Base-by-base conservation (phyloP, 2,113 vertebrate genomes). In the Bambusicola thoracicus region DNA sequence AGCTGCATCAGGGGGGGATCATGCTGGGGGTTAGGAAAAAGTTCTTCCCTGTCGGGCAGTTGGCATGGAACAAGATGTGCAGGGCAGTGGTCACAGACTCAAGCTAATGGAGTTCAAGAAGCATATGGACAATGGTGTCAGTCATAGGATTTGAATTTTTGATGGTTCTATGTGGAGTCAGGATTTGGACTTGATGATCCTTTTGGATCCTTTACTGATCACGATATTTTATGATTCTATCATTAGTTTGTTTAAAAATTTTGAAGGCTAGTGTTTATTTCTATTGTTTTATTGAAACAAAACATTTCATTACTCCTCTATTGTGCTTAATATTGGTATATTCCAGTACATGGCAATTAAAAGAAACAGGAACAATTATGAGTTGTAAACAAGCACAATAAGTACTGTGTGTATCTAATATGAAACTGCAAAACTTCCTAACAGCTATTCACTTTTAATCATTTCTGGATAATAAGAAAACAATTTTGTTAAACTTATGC, bases 361-460 rank as follows among this genome's bases (percentile, higher is more conserved):
- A 90, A 94, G 3, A 14, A 74, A 48, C 9, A 49, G 48, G 53
- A 84, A 43, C 5, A 62, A 40, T 68, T 83, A 74, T 56, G 27
- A 68, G 20, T 48, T 92, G 55, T 87, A 93, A 89, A n/a, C 24
- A 87, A 69, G 40, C 15, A 36, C 25, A 76, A 69, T 44, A 53
- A 86, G 65, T 68, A 32, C 6, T 68, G 36, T 49, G 84, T 29
- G 30, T 66, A 65, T 25, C 30, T 89, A 87, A 95, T 85, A 84
- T 69, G 29, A 13, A 93, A 66, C 22, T 61, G 30, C 29, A 74
- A 83, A 41, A 5, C 29, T 82, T 82, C 20, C 73, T 89, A 77
- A 81, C 34, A 92, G 29, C 40, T 84, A 86, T 84, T 89, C 40
- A 79, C 22, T 69, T 92, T 92, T 87, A 91, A 87, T 92, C 44